A percentile compares a stretch with the other conserved stretches of the same genome.
Evolutionary conservation across 2,113 vertebrate genomes (phyloP).

Genomic region (pig (Sus scrofa)): DNA sequence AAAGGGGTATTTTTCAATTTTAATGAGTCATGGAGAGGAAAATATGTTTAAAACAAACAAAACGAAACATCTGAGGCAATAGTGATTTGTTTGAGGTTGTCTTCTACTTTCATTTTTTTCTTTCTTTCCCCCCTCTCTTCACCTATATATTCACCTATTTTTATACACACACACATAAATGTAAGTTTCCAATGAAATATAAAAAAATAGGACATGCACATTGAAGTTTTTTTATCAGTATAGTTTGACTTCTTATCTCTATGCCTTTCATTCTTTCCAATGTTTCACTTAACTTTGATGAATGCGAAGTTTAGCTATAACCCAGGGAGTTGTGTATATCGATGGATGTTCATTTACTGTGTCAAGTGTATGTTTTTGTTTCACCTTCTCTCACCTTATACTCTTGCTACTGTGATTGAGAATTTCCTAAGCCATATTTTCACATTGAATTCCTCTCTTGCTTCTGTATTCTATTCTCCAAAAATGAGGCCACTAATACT

Average conservation of each 20-base stretch:
- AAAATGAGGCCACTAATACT: background rate
- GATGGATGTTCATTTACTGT: rapidly evolving
- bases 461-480: background rate
- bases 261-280: background rate
- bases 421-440: background rate
- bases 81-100: background rate
- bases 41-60: background rate
- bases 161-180: background rate
- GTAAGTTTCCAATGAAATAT: background rate
- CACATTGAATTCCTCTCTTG: background rate
- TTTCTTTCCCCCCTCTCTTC: background rate
- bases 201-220: background rate
- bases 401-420: background rate
- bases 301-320: background rate
- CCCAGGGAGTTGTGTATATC: background rate
- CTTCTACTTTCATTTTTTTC: background rate
- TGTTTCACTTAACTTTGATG: background rate
- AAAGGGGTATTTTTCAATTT: background rate
- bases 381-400: background rate
- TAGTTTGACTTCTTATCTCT: background rate
- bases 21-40: background rate
- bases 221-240: background rate
- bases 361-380: background rate
- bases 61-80: background rate
- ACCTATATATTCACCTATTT: background rate